Evolutionary conservation across 2,113 vertebrate species (phyloP).

Genomic region (Dromas ardeola): DNA sequence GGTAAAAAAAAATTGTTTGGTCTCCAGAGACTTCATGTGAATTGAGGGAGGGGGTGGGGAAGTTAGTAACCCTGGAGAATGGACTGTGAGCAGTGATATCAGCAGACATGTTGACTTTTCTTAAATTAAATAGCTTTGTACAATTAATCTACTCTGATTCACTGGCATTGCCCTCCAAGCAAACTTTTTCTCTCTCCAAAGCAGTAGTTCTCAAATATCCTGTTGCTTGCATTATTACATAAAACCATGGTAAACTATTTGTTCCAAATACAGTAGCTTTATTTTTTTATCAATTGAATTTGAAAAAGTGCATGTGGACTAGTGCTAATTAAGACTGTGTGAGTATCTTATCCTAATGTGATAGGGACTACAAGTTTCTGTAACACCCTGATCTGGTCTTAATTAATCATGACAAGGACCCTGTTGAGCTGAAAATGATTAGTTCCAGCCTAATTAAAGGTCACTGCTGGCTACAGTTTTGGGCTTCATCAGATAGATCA

Average conservation of each 20-base stretch:
- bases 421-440: constrained; percentile 10
- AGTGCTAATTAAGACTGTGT: neutral
- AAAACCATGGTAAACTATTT: neutral
- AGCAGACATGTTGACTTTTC: neutral
- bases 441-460: constrained; percentile 30
- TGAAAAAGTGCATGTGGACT: neutral
- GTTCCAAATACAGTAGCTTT: neutral
- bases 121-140: neutral
- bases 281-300: neutral
- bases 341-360: neutral
- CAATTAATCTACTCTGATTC: neutral
- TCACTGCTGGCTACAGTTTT: neutral
- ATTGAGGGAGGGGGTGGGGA: neutral
- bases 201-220: neutral
- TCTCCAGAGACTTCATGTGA: neutral
- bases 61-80: neutral
- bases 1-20: neutral
- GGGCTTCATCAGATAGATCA: neutral
- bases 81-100: neutral
- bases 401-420: constrained; percentile 34
- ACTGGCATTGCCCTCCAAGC: neutral
- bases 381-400: neutral
- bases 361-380: neutral
- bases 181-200: neutral
- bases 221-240: neutral